Evolutionary conservation across 2,113 vertebrate genomes (phyloP).

Genomic region (Diadophis punctatus): DNA sequence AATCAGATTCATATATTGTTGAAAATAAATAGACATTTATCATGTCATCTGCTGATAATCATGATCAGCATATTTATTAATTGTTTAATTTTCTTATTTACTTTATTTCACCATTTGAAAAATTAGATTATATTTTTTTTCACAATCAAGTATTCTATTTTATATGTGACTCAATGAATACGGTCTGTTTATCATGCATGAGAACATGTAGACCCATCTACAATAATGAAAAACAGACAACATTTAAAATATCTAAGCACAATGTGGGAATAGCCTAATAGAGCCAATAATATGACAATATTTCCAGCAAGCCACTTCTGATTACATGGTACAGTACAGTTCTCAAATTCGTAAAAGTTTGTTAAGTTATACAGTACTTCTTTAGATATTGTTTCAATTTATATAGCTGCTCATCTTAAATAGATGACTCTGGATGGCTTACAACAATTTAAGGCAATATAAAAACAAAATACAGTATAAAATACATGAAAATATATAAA

Average conservation of each 20-base stretch:
- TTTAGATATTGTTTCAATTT: background rate
- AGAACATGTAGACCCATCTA: background rate
- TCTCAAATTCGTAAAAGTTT: background rate
- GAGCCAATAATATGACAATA: constrained; percentile 1
- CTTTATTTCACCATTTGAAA: constrained; percentile 22
- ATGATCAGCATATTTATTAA: background rate
- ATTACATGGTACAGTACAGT: background rate
- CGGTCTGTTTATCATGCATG: background rate
- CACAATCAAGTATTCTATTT: constrained; percentile 45
- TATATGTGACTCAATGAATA: background rate
- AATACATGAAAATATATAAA: background rate
- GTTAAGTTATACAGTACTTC: background rate
- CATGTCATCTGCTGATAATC: background rate
- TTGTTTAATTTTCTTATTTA: background rate
- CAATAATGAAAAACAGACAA: constrained; percentile 23
- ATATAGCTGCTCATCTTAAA: background rate
- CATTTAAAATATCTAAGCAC: constrained; percentile 8
- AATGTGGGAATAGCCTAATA: constrained; percentile 9
- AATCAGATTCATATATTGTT: background rate
- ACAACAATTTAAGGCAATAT: background rate
- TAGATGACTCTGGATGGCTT: background rate
- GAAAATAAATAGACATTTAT: background rate
- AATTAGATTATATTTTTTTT: constrained; percentile 28
- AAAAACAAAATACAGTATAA: background rate
- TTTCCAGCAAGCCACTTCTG: background rate